phyloP scores from a whole-genome alignment of 1,140 invertebrate genomes.

The Cyrtorhinus lividipennis region DNA sequence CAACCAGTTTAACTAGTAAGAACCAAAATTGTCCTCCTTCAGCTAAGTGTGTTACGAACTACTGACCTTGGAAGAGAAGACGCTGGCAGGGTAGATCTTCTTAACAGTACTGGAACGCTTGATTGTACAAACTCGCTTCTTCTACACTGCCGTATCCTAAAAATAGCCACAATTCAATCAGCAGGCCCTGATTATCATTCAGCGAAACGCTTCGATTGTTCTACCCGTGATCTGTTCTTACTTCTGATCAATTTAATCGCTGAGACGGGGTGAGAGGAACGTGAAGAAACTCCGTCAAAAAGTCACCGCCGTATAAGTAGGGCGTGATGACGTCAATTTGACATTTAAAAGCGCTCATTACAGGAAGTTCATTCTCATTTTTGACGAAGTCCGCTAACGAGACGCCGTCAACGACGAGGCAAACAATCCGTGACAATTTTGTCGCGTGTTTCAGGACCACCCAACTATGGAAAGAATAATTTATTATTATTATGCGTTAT shows the following conservation, averaged over 20 bases:
- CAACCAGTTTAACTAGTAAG: too few relatives aligned
- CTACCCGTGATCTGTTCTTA: too few relatives aligned
- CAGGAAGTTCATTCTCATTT: slow-evolving; percentile 44
- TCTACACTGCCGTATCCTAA: not conserved
- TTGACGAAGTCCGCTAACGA: slow-evolving; percentile 53
- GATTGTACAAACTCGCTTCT: not conserved
- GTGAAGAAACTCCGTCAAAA: slow-evolving; percentile 59
- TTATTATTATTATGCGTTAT: not conserved
- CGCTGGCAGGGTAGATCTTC: not conserved
- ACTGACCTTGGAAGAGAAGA: not conserved
- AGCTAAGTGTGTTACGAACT: too few relatives aligned
- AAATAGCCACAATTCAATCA: slow-evolving; percentile 7
- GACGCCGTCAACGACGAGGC: slow-evolving; percentile 62
- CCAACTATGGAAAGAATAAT: slow-evolving; percentile 42
- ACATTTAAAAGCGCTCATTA: slow-evolving; percentile 42
- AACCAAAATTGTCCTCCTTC: too few relatives aligned
- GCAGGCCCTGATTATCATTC: too few relatives aligned
- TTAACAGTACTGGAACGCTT: not conserved
- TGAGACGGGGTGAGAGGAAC: slow-evolving; percentile 56
- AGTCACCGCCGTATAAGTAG: slow-evolving; percentile 46
- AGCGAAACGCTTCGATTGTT: too few relatives aligned
- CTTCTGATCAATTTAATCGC: slow-evolving; percentile 42
- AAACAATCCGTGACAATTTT: slow-evolving; percentile 49
- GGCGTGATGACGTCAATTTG: slow-evolving; percentile 60
- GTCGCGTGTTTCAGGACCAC: slow-evolving; percentile 59